phyloP scores from a whole-genome alignment of 2,888 invertebrate species.

The Geophilus truncorum region DNA sequence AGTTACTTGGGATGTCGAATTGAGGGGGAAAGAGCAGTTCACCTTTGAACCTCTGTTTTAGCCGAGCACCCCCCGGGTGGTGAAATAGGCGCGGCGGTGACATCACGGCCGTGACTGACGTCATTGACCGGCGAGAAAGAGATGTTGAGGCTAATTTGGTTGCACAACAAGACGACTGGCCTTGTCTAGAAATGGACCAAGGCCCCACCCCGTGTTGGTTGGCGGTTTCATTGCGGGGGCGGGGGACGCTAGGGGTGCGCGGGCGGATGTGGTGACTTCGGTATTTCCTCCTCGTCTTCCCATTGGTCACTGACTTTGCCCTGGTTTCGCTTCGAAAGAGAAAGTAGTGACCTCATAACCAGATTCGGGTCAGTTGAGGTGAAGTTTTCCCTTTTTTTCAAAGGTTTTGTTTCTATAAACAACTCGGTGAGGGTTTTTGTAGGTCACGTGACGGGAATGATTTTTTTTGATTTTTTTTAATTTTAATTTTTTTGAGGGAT shows the following conservation, averaged over 20 bases:
- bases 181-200: slow-evolving; percentile 18
- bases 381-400: neutral
- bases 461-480: neutral
- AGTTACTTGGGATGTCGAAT: no score
- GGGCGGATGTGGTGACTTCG: slow-evolving; percentile 2
- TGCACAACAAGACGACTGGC: slow-evolving; percentile 25
- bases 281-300: neutral
- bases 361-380: slow-evolving; percentile 17
- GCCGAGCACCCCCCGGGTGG: neutral
- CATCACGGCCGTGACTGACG: neutral
- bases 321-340: slow-evolving; percentile 17
- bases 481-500: neutral
- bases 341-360: slow-evolving; percentile 22
- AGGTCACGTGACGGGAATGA: neutral
- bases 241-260: slow-evolving; percentile 16
- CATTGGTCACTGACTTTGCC: slow-evolving; percentile 15
- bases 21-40: neutral
- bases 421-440: neutral
- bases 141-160: slow-evolving; percentile 13
- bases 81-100: neutral
- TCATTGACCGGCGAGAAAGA: slow-evolving; percentile 16
- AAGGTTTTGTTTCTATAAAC: slow-evolving; percentile 9
- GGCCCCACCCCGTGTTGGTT: slow-evolving; percentile 10
- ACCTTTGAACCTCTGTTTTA: neutral
- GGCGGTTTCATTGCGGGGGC: neutral